These are phyloP conservation scores for Labia minor DNA, from an alignment of 2,888 invertebrate species.

Conservation along the genomic window DNA sequence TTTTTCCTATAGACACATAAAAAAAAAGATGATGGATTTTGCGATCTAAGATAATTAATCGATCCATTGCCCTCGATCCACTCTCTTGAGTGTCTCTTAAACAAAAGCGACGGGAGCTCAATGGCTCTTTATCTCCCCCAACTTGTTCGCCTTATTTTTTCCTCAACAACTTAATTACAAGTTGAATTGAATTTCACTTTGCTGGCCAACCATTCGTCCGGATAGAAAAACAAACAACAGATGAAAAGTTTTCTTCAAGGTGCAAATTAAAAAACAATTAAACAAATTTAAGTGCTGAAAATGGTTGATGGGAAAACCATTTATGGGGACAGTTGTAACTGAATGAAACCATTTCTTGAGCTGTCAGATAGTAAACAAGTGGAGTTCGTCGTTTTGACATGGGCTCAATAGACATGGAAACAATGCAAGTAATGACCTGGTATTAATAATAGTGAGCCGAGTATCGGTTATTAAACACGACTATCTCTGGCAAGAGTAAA, in stretches of 20 bases:
- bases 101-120: neutral
- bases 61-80: neutral
- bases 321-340: neutral
- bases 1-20: neutral
- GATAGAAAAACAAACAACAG: neutral
- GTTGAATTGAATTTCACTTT: neutral
- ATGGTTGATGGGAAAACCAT: neutral
- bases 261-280: no score
- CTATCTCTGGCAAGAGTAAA: no score
- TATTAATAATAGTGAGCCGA: no score
- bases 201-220: neutral
- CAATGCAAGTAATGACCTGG: no score
- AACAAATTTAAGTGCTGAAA: neutral
- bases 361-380: slow-evolving; percentile 4
- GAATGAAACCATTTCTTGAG: neutral
- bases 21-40: neutral
- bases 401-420: no score
- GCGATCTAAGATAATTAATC: slow-evolving; percentile 3
- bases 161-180: no score
- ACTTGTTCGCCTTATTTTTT: no score
- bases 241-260: no score
- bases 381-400: neutral
- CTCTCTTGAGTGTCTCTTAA: neutral
- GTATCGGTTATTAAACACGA: no score
- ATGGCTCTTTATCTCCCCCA: no score